Evolutionary conservation across 2,113 vertebrate species (phyloP).

Genomic region (Carettochelys insculpta): DNA sequence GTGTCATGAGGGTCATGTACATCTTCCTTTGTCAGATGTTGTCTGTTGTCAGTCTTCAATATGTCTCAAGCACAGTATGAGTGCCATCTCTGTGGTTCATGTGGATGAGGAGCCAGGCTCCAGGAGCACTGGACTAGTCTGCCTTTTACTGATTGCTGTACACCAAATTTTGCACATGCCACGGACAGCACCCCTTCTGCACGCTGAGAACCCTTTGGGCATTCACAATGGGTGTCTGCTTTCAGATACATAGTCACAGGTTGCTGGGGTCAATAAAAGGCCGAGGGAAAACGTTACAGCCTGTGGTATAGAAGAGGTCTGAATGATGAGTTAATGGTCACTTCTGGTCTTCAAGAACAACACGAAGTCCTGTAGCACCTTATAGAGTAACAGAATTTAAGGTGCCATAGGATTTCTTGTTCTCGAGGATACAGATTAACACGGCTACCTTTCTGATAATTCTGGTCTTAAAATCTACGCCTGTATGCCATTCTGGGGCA

Average conservation of each 20-base stretch:
- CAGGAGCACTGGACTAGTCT: neutral
- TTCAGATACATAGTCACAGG: no score
- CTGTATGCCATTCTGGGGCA: neutral
- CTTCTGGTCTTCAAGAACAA: neutral
- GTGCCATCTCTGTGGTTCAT: neutral
- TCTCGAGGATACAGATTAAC: no score
- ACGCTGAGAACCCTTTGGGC: neutral
- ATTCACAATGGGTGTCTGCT: no score
- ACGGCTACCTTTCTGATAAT: no score
- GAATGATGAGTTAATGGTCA: neutral
- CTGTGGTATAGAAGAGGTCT: neutral
- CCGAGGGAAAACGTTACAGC: neutral
- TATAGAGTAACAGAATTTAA: no score
- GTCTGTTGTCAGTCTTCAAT: neutral
- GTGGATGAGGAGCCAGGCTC: neutral
- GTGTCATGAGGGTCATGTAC: neutral
- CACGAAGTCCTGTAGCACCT: no score
- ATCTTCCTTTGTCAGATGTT: neutral
- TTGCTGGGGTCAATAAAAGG: neutral
- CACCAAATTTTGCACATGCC: neutral
- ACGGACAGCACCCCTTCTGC: neutral
- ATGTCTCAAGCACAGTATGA: neutral
- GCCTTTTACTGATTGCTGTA: neutral
- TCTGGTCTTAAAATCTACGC: neutral
- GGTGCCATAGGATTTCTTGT: no score